Evolutionary conservation across 2,888 invertebrate species (phyloP).

Genomic region (Teinopalpus imperialis): DNA sequence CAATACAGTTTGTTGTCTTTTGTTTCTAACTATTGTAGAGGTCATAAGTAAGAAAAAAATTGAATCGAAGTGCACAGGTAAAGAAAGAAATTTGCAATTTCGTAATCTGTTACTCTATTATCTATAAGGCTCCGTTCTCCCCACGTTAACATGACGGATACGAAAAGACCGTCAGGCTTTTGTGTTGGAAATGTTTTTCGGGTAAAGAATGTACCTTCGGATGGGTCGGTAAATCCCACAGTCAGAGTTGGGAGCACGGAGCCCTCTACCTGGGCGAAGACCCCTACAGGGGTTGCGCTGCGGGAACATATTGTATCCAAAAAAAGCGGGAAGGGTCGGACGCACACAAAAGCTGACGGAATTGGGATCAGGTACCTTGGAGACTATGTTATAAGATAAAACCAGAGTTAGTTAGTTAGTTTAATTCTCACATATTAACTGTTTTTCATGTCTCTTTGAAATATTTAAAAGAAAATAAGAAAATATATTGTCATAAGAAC

Average conservation of each 20-base stretch:
- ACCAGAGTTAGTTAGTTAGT: no score
- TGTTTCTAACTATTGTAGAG: constrained; percentile 13
- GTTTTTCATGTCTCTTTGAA: neutral
- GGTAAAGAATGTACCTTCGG: constrained; percentile 47
- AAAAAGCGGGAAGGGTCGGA: constrained; percentile 75
- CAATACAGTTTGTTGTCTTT: constrained; percentile 8
- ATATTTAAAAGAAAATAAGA: neutral
- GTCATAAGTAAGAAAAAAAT: constrained; percentile 12
- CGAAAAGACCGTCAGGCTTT: constrained; percentile 30
- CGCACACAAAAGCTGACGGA: constrained; percentile 53
- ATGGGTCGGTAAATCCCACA: constrained; percentile 55
- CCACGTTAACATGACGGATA: constrained; percentile 25
- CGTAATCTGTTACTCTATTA: neutral
- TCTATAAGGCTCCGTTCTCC: constrained; percentile 12
- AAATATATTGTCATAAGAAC: no score
- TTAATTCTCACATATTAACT: neutral
- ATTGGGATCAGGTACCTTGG: constrained; percentile 43
- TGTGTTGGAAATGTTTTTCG: constrained; percentile 37
- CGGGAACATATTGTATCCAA: constrained; percentile 65
- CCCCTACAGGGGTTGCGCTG: constrained; percentile 58
- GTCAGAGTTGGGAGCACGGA: constrained; percentile 51
- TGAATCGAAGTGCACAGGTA: constrained; percentile 14
- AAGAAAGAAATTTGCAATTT: neutral
- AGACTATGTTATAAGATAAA: constrained; percentile 5
- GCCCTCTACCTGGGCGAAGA: constrained; percentile 60